Conservation (phyloP, 1,140 invertebrate species). For the Acromyrmex heyeri region DNA sequence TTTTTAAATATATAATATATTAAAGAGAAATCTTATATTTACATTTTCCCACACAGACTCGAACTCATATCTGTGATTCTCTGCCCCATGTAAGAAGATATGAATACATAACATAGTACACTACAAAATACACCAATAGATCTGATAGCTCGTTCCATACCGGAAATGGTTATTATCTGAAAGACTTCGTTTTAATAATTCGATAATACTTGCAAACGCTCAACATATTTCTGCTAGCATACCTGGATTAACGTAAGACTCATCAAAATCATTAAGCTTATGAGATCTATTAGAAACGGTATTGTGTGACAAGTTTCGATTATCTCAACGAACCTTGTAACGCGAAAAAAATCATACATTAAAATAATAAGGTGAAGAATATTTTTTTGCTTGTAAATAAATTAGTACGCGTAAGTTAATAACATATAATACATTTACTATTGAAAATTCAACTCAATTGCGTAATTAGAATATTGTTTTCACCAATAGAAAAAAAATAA, state of each 20-base stretch:
- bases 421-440: not conserved
- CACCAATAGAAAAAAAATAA: not conserved
- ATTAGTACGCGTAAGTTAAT: not conserved
- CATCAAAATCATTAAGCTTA: not conserved
- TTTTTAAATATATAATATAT: conserved; percentile 15
- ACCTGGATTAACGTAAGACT: conserved; percentile 20
- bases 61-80: conserved; percentile 13
- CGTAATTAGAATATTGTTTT: conserved; percentile 1
- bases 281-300: not conserved
- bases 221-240: not conserved
- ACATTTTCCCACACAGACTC: not conserved
- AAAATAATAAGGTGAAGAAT: not conserved
- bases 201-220: not conserved
- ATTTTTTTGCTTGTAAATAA: not conserved
- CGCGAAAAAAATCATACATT: not conserved
- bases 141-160: not conserved
- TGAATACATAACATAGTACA: not conserved
- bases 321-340: conserved; percentile 28
- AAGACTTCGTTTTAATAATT: not conserved
- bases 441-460: not conserved
- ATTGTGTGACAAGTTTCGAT: not conserved
- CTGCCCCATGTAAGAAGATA: conserved; percentile 31
- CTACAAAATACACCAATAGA: not conserved
- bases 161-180: not conserved
- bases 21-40: not conserved